A percentile compares a stretch with the other conserved stretches of the same genome.
Conservation (phyloP, 1,140 invertebrate genomes). For the Theocolax elegans region DNA sequence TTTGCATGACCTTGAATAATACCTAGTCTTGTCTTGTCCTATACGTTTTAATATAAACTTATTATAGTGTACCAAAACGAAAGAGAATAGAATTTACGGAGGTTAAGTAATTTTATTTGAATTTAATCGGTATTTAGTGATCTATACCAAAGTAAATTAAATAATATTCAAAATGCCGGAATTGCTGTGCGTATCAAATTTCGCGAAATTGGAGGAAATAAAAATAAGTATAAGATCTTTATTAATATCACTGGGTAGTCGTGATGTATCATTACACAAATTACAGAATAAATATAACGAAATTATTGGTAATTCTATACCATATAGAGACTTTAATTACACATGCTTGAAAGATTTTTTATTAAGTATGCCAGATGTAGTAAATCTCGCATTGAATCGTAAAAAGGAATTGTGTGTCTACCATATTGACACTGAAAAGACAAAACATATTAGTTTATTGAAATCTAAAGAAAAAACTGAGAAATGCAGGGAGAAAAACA, state of each 20-base stretch:
- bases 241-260: conserved; percentile 41
- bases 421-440: conserved; percentile 47
- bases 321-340: conserved; percentile 47
- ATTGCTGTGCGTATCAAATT: neutral
- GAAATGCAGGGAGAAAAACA: neutral
- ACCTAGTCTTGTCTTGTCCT: no score
- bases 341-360: conserved; percentile 45
- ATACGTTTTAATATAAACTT: no score
- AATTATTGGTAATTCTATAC: conserved; percentile 45
- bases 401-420: conserved; percentile 34
- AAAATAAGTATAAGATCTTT: conserved; percentile 43
- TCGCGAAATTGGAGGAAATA: conserved; percentile 14
- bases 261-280: neutral
- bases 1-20: no score
- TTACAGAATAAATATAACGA: conserved; percentile 46
- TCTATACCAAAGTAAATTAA: no score
- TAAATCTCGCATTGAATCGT: conserved; percentile 8
- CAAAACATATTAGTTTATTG: conserved; percentile 49
- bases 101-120: no score
- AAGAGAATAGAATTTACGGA: no score
- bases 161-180: no score
- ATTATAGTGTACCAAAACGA: no score
- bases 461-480: conserved; percentile 45
- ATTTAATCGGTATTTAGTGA: no score
- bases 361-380: conserved; percentile 36